Base-by-base conservation (phyloP, 2,113 vertebrate genomes). In the Formicarius rufipectus region DNA sequence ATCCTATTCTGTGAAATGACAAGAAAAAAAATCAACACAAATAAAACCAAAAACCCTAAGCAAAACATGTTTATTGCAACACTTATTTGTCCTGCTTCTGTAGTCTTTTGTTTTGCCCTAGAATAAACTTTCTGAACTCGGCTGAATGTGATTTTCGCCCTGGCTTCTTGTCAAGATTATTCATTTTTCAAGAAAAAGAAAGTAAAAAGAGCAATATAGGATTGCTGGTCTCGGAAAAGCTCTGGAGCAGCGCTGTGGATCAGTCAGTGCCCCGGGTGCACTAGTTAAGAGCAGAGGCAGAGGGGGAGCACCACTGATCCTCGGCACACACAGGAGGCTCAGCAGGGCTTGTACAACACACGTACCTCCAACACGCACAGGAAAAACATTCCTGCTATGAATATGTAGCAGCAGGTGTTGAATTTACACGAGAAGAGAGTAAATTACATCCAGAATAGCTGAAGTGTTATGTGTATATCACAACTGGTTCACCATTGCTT, bases 341-440 rank as follows among this genome's bases (percentile, higher is more conserved):
- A 83, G 69, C 45, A 21, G 76, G 64, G 50, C 27, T 92, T 0
- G 1, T 40, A 71, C 42, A 76, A 92, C 40, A 78, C 49, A 21
- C 2, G 0, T 3, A 33, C 23, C 30, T 23, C 55, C 69, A 88
- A 40, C 25, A 62, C 1, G 5, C 58, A 80, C 1, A 0, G 37
- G 12, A 74, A 83, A 88, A 92, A 16, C 67, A 77, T 23, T 92
- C 74, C 58, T 82, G 55, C 37, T 78, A 81, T 3, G 47, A 56
- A 52, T 39, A 73, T 11, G 31, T 24, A 73, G 42, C 23, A 92
- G 49, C 67, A 93, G 63, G 25, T 93, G 40, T 73, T 71, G 47
- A 52, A 75, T 59, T 82, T 84, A 82, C 52, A 72, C 6, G 35
- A 74, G 59, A 82, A 83, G 58, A 75, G 71, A 88, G 67, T 72